A percentile compares a stretch with the other conserved stretches of the same genome.
These are phyloP conservation scores for Catharus bicknelli DNA, from an alignment of 2,113 vertebrate species.

Conservation along the genomic window DNA sequence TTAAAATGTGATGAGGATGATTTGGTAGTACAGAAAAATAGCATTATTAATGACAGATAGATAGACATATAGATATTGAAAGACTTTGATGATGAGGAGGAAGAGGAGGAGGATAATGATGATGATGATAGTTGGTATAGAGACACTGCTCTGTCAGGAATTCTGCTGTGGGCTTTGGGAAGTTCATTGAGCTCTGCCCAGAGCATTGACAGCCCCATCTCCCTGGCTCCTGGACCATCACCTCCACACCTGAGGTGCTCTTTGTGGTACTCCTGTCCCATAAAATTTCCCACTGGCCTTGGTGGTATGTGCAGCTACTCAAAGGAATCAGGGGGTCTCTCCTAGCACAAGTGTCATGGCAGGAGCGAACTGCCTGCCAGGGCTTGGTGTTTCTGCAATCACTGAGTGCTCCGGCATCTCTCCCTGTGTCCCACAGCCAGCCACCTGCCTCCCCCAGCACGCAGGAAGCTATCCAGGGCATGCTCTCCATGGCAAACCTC, in stretches of 20 bases:
- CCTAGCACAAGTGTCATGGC: background rate
- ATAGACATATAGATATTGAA: background rate
- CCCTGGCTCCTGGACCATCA: background rate
- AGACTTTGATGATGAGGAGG: background rate
- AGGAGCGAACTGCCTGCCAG: background rate
- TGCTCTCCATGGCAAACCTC: conserved; percentile 99
- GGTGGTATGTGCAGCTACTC: background rate
- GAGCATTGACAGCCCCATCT: background rate
- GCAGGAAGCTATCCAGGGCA: conserved; percentile 99
- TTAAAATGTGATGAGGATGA: background rate
- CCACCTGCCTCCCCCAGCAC: conserved; percentile 98
- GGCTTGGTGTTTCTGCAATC: background rate
- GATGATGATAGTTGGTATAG: background rate
- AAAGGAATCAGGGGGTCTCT: background rate
- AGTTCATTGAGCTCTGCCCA: background rate
- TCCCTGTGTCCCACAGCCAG: conserved; percentile 80
- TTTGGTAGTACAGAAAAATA: background rate
- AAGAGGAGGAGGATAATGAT: background rate
- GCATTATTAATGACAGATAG: background rate
- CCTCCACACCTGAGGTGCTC: background rate
- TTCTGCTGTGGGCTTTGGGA: background rate
- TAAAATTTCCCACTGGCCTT: background rate
- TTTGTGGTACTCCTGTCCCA: background rate
- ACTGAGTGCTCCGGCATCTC: background rate
- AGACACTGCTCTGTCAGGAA: background rate